phyloP scores from a whole-genome alignment of 2,888 invertebrate genomes.

The Iselma pallidipennis region DNA sequence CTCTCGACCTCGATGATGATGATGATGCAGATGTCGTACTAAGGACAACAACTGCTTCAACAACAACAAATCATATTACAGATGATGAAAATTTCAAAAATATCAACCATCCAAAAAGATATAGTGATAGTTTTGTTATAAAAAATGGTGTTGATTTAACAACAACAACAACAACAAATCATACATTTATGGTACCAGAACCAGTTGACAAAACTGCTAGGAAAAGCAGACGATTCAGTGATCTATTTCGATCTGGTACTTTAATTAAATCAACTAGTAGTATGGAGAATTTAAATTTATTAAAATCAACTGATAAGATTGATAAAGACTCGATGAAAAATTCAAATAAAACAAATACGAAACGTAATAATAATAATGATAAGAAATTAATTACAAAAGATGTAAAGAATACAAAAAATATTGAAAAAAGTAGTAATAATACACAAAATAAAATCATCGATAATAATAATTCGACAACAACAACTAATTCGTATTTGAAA shows the following conservation, averaged over 20 bases:
- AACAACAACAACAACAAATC: too few species aligned
- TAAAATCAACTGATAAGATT: slow-evolving; percentile 30
- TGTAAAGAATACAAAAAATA: slow-evolving; percentile 26
- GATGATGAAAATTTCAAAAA: slow-evolving; percentile 21
- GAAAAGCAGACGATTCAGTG: slow-evolving; percentile 50
- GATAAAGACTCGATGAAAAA: slow-evolving; percentile 27
- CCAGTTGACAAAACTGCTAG: slow-evolving; percentile 33
- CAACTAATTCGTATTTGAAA: slow-evolving; percentile 52
- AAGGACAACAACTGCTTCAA: slow-evolving; percentile 33
- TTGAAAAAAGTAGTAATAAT: slow-evolving; percentile 12
- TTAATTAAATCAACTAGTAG: slow-evolving; percentile 38
- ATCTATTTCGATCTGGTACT: slow-evolving; percentile 44
- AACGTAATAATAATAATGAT: slow-evolving; percentile 11
- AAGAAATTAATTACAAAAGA: slow-evolving; percentile 25
- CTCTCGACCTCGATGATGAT: slow-evolving; percentile 31
- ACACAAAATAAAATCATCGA: not conserved
- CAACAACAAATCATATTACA: slow-evolving; percentile 21
- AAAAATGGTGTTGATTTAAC: slow-evolving; percentile 32
- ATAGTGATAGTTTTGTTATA: slow-evolving; percentile 54
- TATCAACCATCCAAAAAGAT: slow-evolving; percentile 43
- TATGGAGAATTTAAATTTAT: slow-evolving; percentile 43
- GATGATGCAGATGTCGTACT: slow-evolving; percentile 41
- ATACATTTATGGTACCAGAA: too few species aligned
- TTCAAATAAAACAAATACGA: slow-evolving; percentile 18
- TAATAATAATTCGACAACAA: slow-evolving; percentile 8